These are phyloP conservation scores for Macropus fuliginosus DNA, from an alignment of 2,797 vertebrate species.

Conservation along the genomic window DNA sequence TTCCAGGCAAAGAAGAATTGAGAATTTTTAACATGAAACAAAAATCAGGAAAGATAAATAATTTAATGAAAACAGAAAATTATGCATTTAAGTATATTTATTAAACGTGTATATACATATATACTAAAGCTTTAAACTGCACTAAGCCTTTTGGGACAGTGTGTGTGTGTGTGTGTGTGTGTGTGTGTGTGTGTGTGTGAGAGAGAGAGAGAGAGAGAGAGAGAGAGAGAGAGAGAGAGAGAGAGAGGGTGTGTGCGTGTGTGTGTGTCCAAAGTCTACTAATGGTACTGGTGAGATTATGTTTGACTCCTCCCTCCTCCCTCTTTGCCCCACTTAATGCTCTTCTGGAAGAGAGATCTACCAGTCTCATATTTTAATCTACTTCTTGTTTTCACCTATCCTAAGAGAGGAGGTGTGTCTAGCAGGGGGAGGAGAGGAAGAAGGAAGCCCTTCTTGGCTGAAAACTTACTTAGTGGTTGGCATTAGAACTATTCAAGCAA, in stretches of 20 bases:
- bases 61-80: not conserved
- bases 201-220: no score
- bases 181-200: not conserved
- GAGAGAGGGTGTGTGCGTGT: rapidly evolving
- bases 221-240: no score
- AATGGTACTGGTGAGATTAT: not conserved
- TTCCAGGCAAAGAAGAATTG: not conserved
- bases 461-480: not conserved
- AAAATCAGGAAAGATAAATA: not conserved
- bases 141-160: not conserved
- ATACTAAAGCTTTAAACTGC: not conserved
- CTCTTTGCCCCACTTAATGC: not conserved
- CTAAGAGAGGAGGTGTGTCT: not conserved
- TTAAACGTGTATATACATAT: not conserved
- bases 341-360: not conserved
- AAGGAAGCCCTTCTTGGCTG: not conserved
- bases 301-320: not conserved
- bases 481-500: not conserved
- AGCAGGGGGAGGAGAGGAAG: not conserved
- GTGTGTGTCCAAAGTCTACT: not conserved
- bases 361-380: not conserved
- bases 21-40: not conserved
- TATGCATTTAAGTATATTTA: not conserved
- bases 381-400: not conserved
- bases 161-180: not conserved